phyloP scores from a whole-genome alignment of 2,797 vertebrate genomes.

The Halcyon smyrnensis region DNA sequence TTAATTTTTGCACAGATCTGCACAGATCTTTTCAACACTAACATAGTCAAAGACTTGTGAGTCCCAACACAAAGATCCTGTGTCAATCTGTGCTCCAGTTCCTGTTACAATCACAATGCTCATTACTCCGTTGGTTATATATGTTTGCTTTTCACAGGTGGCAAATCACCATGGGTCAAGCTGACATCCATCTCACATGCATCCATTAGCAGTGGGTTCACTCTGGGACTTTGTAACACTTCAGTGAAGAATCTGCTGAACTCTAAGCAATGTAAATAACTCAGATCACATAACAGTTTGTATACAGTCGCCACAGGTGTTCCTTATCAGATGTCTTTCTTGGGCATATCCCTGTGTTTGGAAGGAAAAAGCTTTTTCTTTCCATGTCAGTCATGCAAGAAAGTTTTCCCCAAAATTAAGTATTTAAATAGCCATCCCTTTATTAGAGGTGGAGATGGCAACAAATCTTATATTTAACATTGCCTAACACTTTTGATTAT shows the following conservation, averaged over 20 bases:
- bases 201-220: neutral
- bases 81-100: neutral
- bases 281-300: neutral
- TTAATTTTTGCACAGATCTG: neutral
- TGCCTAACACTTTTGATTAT: neutral
- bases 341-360: neutral
- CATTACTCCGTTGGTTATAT: neutral
- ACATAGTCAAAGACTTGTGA: neutral
- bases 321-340: slow-evolving; percentile 6
- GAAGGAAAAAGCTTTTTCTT: neutral
- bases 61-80: slow-evolving; percentile 6
- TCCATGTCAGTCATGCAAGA: neutral
- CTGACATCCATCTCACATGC: neutral
- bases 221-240: neutral
- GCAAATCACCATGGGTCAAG: neutral
- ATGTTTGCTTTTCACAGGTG: slow-evolving; percentile 44
- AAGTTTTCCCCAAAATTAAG: neutral
- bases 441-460: neutral
- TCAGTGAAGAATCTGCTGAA: neutral
- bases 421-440: neutral
- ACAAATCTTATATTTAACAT: neutral
- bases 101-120: neutral
- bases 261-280: neutral
- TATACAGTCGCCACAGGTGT: neutral
- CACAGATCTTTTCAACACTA: neutral